These are phyloP conservation scores for Lepilemur septentrionalis DNA, from an alignment of 2,797 vertebrate species.

Conservation along the genomic window DNA sequence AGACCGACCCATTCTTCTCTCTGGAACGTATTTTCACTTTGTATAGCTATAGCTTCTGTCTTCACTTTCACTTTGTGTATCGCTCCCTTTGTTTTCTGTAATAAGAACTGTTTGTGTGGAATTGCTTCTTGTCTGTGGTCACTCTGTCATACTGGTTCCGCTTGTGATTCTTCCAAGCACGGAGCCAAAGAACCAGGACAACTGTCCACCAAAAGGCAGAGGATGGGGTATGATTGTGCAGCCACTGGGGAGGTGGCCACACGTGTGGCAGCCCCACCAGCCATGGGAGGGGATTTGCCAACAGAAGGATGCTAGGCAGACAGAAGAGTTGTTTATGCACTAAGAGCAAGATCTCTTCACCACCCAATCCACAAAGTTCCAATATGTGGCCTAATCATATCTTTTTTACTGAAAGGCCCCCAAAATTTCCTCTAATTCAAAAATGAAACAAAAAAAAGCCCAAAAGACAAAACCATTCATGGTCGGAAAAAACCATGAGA, in stretches of 20 bases:
- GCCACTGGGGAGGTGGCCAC: background rate
- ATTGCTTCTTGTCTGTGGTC: no score
- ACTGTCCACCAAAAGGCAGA: no score
- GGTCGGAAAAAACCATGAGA: background rate
- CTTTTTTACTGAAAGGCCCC: background rate
- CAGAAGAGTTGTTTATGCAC: background rate
- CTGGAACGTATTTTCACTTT: no score
- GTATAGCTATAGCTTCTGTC: no score
- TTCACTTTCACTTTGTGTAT: no score
- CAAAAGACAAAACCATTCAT: background rate
- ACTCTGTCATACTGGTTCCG: no score
- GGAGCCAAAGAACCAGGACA: no score
- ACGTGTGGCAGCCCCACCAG: background rate
- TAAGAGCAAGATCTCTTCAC: background rate
- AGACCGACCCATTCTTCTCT: no score
- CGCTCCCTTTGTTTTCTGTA: no score
- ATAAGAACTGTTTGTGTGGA: no score
- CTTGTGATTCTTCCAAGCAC: no score
- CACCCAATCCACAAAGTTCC: background rate
- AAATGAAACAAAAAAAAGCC: background rate
- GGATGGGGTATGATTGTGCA: background rate
- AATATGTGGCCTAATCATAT: background rate
- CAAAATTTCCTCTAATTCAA: background rate
- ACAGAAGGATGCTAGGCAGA: background rate
- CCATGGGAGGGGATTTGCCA: background rate